Evolutionary conservation across 1,140 invertebrate species (phyloP).

Genomic region (Pseudomyrmex sp.): DNA sequence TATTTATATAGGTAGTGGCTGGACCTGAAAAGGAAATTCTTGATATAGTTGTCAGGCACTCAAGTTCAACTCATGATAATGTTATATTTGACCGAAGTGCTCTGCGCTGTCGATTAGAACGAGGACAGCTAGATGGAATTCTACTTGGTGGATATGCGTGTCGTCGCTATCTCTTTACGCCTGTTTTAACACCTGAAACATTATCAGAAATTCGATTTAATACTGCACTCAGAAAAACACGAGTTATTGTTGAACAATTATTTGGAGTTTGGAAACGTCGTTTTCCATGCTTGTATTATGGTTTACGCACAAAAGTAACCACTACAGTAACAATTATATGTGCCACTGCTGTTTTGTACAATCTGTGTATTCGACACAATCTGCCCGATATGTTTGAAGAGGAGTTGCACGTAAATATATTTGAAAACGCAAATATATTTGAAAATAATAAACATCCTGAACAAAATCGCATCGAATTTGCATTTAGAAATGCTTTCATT

Average conservation of each 20-base stretch:
- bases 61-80: slow-evolving; percentile 7
- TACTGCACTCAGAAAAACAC: background rate
- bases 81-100: slow-evolving; percentile 12
- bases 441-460: background rate
- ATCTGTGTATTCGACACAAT: slow-evolving; percentile 11
- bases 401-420: background rate
- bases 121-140: background rate
- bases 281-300: slow-evolving; percentile 9
- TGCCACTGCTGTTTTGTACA: slow-evolving; percentile 9
- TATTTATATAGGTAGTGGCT: slow-evolving; percentile 2
- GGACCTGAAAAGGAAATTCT: slow-evolving; percentile 11
- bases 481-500: background rate
- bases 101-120: slow-evolving; percentile 8
- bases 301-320: background rate
- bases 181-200: background rate
- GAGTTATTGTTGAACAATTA: background rate
- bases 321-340: slow-evolving; percentile 6
- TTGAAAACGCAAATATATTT: background rate
- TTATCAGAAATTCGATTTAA: background rate
- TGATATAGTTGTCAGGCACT: slow-evolving; percentile 11
- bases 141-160: slow-evolving; percentile 22
- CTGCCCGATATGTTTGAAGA: background rate
- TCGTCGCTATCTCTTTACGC: background rate
- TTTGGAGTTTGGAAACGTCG: slow-evolving; percentile 19
- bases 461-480: background rate